Evolutionary conservation across 2,888 invertebrate genomes (phyloP).

Genomic region (Lithophane semibrunnea): DNA sequence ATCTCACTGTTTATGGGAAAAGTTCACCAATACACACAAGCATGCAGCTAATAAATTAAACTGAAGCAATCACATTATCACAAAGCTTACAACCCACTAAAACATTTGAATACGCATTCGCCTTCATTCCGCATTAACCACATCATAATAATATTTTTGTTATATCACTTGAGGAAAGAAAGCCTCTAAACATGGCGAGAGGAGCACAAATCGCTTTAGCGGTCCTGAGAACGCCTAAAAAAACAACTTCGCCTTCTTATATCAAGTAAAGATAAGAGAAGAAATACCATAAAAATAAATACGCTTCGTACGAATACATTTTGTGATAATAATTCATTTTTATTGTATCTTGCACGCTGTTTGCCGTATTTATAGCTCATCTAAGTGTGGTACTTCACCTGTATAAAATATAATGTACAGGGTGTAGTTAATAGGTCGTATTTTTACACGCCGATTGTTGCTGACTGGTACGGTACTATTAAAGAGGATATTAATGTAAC

Average conservation of each 20-base stretch:
- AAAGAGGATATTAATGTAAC: constrained; percentile 68
- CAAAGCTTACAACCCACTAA: constrained; percentile 53
- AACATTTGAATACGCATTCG: constrained; percentile 60
- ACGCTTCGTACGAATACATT: constrained; percentile 85
- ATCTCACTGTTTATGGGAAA: constrained; percentile 4
- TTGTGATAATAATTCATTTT: constrained; percentile 89
- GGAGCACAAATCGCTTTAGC: constrained; percentile 73
- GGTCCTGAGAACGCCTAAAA: constrained; percentile 72
- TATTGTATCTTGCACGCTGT: constrained; percentile 89
- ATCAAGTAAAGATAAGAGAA: constrained; percentile 78
- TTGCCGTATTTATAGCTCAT: constrained; percentile 88
- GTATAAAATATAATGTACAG: constrained; percentile 86
- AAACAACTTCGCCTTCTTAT: constrained; percentile 76
- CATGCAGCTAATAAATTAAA: constrained; percentile 30
- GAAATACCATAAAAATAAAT: constrained; percentile 80
- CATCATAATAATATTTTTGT: constrained; percentile 68
- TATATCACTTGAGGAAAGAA: constrained; percentile 64
- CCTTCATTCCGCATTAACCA: constrained; percentile 64
- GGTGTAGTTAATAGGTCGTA: constrained; percentile 82
- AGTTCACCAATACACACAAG: background rate
- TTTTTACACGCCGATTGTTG: constrained; percentile 77
- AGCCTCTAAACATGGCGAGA: constrained; percentile 62
- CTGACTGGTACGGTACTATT: constrained; percentile 65
- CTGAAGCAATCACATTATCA: constrained; percentile 49
- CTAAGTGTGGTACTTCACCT: constrained; percentile 84